phyloP scores from a whole-genome alignment of 2,888 invertebrate genomes.

The Watsonalla binaria region DNA sequence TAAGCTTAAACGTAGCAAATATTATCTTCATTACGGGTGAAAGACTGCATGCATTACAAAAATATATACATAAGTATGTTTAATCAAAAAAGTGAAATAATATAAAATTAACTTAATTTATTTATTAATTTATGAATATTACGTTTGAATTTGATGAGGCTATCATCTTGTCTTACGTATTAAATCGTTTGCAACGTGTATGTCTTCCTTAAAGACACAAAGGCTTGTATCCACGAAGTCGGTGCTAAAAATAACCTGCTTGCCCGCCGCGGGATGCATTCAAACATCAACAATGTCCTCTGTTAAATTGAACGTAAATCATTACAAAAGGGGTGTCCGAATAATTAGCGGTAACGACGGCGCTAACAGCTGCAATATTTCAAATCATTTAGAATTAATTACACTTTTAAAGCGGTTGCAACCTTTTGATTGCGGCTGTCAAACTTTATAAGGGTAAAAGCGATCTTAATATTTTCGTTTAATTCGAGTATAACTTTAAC shows the following conservation, averaged over 20 bases:
- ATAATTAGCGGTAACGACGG: conserved; percentile 1
- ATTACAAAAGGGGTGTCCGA: not conserved
- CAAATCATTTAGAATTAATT: not conserved
- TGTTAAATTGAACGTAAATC: conserved; percentile 1
- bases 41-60: no score
- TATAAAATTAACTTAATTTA: no score
- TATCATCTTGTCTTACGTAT: no score
- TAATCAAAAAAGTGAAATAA: no score
- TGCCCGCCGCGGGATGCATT: not conserved
- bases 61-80: no score
- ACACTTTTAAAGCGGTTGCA: not conserved
- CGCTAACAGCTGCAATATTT: not conserved
- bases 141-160: no score
- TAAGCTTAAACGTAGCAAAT: no score
- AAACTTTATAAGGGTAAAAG: not conserved
- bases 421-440: not conserved
- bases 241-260: not conserved
- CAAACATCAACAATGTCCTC: not conserved
- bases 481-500: no score
- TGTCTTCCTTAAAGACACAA: not conserved
- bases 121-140: no score
- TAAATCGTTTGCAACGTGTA: not conserved
- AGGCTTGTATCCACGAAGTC: not conserved
- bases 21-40: no score
- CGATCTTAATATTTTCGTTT: no score